These are phyloP conservation scores for Austrolebias charrua DNA, from an alignment of 2,797 vertebrate species.

Conservation along the genomic window DNA sequence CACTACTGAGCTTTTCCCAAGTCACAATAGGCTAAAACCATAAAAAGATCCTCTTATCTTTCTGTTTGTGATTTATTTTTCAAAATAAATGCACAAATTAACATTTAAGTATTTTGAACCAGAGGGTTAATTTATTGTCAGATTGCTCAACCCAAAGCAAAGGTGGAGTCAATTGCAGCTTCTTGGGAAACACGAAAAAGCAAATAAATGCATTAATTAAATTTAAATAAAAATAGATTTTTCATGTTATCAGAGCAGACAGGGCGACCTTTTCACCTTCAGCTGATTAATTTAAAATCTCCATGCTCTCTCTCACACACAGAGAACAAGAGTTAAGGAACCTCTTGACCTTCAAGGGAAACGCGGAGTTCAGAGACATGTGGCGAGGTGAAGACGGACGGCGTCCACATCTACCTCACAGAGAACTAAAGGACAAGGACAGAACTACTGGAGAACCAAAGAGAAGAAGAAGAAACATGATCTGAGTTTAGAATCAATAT, in stretches of 20 bases:
- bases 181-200: background rate
- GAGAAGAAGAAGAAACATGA: background rate
- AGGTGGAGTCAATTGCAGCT: no score
- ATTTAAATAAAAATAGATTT: slow-evolving; percentile 9
- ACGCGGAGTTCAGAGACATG: slow-evolving; percentile 29
- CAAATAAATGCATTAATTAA: background rate
- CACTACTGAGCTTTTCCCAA: background rate
- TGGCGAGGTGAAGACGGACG: slow-evolving; percentile 3
- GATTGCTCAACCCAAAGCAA: background rate
- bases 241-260: slow-evolving; percentile 15
- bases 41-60: background rate
- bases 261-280: slow-evolving; percentile 38
- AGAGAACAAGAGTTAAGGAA: background rate
- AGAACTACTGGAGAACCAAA: background rate
- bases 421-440: slow-evolving; percentile 4
- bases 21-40: background rate
- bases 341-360: slow-evolving; percentile 50
- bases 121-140: background rate
- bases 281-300: slow-evolving; percentile 30
- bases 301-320: slow-evolving; percentile 3
- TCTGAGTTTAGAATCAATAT: slow-evolving; percentile 2
- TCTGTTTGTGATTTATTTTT: no score
- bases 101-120: no score
- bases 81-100: no score
- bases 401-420: slow-evolving; percentile 1